A percentile compares a stretch with the other conserved stretches of the same genome.
phyloP scores from a whole-genome alignment of 2,113 vertebrate species.

The Solea senegalensis region DNA sequence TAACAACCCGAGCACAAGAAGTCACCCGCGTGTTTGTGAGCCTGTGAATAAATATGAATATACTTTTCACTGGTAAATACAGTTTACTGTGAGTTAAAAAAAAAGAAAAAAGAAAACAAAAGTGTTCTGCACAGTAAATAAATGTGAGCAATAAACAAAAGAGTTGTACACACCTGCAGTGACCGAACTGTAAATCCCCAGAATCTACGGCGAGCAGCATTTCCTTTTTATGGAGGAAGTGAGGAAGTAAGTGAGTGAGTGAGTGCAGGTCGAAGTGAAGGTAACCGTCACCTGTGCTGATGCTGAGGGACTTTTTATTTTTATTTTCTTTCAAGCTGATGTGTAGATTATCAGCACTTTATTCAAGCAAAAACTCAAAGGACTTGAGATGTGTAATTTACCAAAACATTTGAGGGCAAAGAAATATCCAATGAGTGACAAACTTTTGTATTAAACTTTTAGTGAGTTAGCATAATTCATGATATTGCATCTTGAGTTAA shows the following conservation, averaged over 20 bases:
- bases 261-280: not conserved
- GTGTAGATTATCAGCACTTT: too few species aligned
- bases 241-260: not conserved
- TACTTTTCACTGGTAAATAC: not conserved
- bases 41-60: slow-evolving; percentile 11
- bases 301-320: not conserved
- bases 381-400: too few species aligned
- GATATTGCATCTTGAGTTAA: too few species aligned
- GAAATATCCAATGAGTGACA: too few species aligned
- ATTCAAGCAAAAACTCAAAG: too few species aligned
- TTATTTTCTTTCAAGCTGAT: not conserved
- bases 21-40: not conserved
- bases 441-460: too few species aligned
- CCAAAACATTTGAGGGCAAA: too few species aligned
- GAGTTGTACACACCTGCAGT: not conserved
- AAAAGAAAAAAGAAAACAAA: not conserved
- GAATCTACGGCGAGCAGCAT: not conserved
- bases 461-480: too few species aligned
- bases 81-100: not conserved
- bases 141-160: not conserved
- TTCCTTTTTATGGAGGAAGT: not conserved
- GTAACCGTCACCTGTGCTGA: not conserved
- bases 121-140: not conserved
- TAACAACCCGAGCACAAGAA: slow-evolving; percentile 5
- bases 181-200: not conserved